Evolutionary conservation across 1,140 invertebrate species (phyloP).

Genomic region (Calycopis cecrops): DNA sequence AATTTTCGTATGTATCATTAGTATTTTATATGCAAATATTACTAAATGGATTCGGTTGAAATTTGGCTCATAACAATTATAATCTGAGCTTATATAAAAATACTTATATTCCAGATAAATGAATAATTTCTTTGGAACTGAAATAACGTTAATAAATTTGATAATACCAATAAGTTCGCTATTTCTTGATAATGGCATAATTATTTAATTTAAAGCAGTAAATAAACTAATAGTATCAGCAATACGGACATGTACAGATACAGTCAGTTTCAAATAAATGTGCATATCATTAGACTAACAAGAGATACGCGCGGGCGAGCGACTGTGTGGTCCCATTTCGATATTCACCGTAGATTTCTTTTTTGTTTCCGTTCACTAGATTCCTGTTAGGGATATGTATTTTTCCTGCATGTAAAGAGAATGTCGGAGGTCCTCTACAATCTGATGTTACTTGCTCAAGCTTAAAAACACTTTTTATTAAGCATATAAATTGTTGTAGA

Average conservation of each 20-base stretch:
- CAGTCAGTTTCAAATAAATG: slow-evolving; percentile 56
- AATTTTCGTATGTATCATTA: too few species aligned
- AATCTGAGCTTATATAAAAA: too few species aligned
- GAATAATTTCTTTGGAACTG: too few species aligned
- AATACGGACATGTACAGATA: slow-evolving; percentile 10
- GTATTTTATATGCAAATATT: too few species aligned
- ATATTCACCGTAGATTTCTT: slow-evolving; percentile 44
- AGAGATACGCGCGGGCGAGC: slow-evolving; percentile 40
- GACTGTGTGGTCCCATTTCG: slow-evolving; percentile 62
- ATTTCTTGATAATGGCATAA: too few species aligned
- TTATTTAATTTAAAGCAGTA: too few species aligned
- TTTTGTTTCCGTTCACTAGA: slow-evolving; percentile 34
- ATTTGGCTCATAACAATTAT: too few species aligned
- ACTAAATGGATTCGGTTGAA: too few species aligned
- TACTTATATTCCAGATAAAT: too few species aligned
- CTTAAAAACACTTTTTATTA: slow-evolving; percentile 18
- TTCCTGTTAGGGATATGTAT: slow-evolving; percentile 25
- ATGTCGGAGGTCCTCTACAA: slow-evolving; percentile 16
- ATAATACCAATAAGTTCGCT: too few species aligned
- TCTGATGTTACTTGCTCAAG: slow-evolving; percentile 17
- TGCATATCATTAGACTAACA: slow-evolving; percentile 70
- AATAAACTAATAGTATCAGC: not conserved
- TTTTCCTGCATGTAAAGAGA: slow-evolving; percentile 28
- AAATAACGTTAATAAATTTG: too few species aligned
- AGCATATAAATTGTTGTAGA: not conserved